Conservation (phyloP, 1,140 invertebrate species). For the Drosophila orosa region DNA sequence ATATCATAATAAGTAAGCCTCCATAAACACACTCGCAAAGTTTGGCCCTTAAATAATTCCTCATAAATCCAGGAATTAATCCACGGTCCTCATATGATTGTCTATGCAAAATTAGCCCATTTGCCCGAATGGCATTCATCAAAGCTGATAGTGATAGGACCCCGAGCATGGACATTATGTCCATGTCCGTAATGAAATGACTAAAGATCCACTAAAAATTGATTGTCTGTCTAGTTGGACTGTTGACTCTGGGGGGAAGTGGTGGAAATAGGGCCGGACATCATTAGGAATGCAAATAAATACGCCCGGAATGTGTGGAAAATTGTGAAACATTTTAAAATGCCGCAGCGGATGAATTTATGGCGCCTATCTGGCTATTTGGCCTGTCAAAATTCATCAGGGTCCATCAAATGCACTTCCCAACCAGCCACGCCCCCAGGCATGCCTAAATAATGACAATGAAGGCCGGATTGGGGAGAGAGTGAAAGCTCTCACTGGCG, state of each 20-base stretch:
- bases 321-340: constrained; percentile 50
- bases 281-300: constrained; percentile 75
- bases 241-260: constrained; percentile 3
- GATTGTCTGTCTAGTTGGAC: constrained; percentile 43
- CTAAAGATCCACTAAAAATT: constrained; percentile 34
- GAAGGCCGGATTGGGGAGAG: constrained; percentile 25
- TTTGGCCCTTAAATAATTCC: neutral
- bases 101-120: constrained; percentile 49
- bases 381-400: constrained; percentile 69
- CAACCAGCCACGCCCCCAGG: constrained; percentile 26
- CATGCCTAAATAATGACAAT: constrained; percentile 72
- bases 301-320: constrained; percentile 27
- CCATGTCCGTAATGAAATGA: constrained; percentile 23
- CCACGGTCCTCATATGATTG: neutral
- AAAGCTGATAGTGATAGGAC: constrained; percentile 30
- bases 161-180: constrained; percentile 47
- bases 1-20: neutral
- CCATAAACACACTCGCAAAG: neutral
- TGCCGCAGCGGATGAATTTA: constrained; percentile 48
- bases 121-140: constrained; percentile 54
- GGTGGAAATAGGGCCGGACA: constrained; percentile 26
- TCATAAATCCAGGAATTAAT: neutral
- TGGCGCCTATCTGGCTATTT: constrained; percentile 17
- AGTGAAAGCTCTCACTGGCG: constrained; percentile 67
- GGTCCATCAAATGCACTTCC: constrained; percentile 57